phyloP scores from a whole-genome alignment of 2,113 vertebrate genomes.

The Poeciliopsis prolifica region DNA sequence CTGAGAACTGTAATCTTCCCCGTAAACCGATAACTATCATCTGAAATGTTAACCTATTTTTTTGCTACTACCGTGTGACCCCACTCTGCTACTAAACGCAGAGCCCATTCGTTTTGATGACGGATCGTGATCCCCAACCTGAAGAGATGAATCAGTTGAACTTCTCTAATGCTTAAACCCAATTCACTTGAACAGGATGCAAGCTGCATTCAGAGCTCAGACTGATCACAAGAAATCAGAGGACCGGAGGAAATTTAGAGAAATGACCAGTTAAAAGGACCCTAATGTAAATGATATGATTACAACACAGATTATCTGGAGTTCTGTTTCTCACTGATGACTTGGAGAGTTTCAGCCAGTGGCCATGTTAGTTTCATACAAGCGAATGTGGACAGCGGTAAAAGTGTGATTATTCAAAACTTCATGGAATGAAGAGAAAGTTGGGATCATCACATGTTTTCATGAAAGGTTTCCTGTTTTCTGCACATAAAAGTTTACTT shows the following conservation, averaged over 20 bases:
- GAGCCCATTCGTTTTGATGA: slow-evolving; percentile 47
- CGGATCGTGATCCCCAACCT: slow-evolving; percentile 42
- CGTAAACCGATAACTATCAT: slow-evolving; percentile 23
- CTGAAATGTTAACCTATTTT: slow-evolving; percentile 45
- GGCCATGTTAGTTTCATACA: not conserved
- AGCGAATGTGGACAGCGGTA: not conserved
- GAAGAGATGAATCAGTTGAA: slow-evolving; percentile 55
- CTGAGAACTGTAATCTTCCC: not conserved
- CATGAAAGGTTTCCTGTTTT: not conserved
- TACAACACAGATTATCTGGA: not conserved
- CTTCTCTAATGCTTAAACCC: slow-evolving; percentile 51
- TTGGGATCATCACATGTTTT: not conserved
- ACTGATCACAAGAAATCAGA: slow-evolving; percentile 43
- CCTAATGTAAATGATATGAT: slow-evolving; percentile 33
- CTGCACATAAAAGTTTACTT: not conserved
- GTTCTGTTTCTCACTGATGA: slow-evolving; percentile 10
- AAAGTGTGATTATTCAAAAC: not conserved
- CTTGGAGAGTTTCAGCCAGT: not conserved
- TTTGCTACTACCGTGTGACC: slow-evolving; percentile 8
- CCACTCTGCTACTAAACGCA: slow-evolving; percentile 10
- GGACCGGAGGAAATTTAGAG: slow-evolving; percentile 30
- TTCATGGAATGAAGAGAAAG: not conserved
- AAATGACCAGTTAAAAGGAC: slow-evolving; percentile 40
- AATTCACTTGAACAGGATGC: slow-evolving; percentile 56
- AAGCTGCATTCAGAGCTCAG: slow-evolving; percentile 36